Base-by-base conservation (phyloP, 2,888 invertebrate species). In the Epinotia demarniana region DNA sequence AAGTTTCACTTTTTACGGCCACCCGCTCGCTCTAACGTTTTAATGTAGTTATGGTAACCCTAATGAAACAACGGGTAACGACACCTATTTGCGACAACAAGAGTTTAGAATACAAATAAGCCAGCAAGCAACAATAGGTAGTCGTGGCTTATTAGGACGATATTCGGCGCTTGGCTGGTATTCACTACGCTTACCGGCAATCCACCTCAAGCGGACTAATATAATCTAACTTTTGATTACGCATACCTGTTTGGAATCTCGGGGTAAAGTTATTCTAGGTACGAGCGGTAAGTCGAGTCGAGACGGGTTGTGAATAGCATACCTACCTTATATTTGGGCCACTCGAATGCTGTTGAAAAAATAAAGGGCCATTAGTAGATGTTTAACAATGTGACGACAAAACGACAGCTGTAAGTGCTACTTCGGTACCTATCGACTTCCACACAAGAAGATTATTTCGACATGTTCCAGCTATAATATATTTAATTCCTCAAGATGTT, bases 1-100 rank as follows among this genome's bases (percentile, higher is more conserved):
- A 91, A 89, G 87, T 89, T 86, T 80, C 64, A 81, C 84, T 87
- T 90, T 90, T 90, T 89, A 88, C 82, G 87, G 84, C 80, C 79
- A 79, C 80, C 81, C 82, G 82, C 80, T 77, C 77, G 75, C 79
- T 67, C 58, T 70, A 70, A 75, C 75, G 75, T 71, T 71, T 70
- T 75, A 66, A 75, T 71, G 75, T 67, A 71, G 61, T 67, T 73
- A 27, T 9, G 39, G 58, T 71, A 75, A 75, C 71, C 75, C 66
- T 71, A 75, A 75, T 75, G 75, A 75, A 75, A 66, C 75, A 71
- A 70, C 74, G 74, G 75, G 70, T 75, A 75, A 71, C 53, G 66
- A 49, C 4, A 61, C 61, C 64, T 75, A 75, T 71, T 71, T 71
- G 75, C 71, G 61, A 66, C 66, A 33, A 61, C 66, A 61, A 61